phyloP scores from a whole-genome alignment of 2,113 vertebrate genomes.

The Sorex araneus region DNA sequence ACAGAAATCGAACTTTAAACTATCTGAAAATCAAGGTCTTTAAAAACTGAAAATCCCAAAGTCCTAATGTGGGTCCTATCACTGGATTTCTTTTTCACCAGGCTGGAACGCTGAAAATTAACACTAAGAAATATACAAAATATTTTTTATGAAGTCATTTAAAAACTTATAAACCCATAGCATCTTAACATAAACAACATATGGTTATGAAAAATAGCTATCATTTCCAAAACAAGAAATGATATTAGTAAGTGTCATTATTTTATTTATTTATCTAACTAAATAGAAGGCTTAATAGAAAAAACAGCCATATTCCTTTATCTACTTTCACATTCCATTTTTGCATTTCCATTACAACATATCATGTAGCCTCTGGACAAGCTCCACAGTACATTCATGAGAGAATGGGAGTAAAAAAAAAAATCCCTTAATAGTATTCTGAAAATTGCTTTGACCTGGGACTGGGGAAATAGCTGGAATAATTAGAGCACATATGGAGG shows the following conservation, averaged over 20 bases:
- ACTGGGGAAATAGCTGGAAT: too few species aligned
- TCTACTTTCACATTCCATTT: background rate
- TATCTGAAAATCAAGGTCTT: background rate
- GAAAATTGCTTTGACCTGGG: background rate
- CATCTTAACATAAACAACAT: slow-evolving; percentile 33
- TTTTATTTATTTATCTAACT: slow-evolving; percentile 21
- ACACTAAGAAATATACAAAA: slow-evolving; percentile 27
- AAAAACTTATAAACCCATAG: slow-evolving; percentile 28
- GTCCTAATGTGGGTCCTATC: background rate
- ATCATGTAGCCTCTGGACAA: background rate
- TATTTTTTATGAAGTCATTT: slow-evolving; percentile 3
- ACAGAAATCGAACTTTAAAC: background rate
- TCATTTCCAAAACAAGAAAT: background rate
- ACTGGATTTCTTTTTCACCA: background rate
- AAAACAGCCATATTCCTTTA: background rate
- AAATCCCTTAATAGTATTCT: background rate
- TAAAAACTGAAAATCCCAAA: background rate
- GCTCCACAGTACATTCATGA: background rate
- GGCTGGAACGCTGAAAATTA: slow-evolving; percentile 61
- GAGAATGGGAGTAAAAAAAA: background rate
- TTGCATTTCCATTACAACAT: background rate
- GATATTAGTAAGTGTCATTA: background rate
- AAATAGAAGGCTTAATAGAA: background rate
- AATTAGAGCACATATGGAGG: too few species aligned
- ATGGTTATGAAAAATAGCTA: slow-evolving; percentile 16